Percentiles rank a stretch among this genome's conserved stretches.
These are phyloP conservation scores for Atta texana DNA, from an alignment of 1,140 invertebrate genomes.

Conservation along the genomic window DNA sequence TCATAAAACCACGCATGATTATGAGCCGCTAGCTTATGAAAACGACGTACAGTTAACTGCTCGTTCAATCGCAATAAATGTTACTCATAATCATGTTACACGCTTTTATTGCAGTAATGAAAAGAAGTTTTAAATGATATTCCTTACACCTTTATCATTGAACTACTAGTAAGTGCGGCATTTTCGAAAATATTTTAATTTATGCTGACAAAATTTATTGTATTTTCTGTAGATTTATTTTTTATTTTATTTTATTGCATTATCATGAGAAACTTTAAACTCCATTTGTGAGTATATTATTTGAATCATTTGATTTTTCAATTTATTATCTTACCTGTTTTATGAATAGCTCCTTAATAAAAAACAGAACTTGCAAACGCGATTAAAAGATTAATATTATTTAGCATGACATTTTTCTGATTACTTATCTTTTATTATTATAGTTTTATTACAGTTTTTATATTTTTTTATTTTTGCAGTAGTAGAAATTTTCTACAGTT, in stretches of 20 bases:
- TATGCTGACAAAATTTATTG: slow-evolving; percentile 34
- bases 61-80: slow-evolving; percentile 73
- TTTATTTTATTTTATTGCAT: not conserved
- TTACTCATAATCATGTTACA: slow-evolving; percentile 74
- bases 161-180: slow-evolving; percentile 52
- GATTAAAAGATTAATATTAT: slow-evolving; percentile 3
- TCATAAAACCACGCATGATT: slow-evolving; percentile 68
- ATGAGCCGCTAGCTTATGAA: slow-evolving; percentile 63
- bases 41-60: slow-evolving; percentile 72
- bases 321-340: not conserved
- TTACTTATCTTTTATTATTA: not conserved
- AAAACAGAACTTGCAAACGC: not conserved
- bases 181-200: slow-evolving; percentile 54
- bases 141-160: slow-evolving; percentile 75
- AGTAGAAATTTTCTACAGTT: not conserved
- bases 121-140: slow-evolving; percentile 75
- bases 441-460: not conserved
- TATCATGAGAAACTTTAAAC: not conserved
- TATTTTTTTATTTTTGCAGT: not conserved
- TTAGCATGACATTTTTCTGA: not conserved
- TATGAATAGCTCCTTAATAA: not conserved
- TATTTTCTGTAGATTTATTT: not conserved
- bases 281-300: not conserved
- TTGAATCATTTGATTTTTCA: not conserved
- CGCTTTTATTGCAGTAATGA: slow-evolving; percentile 71